A percentile compares a stretch with the other conserved stretches of the same genome.
Conservation (phyloP, 1,140 invertebrate species). For the Mya arenaria region DNA sequence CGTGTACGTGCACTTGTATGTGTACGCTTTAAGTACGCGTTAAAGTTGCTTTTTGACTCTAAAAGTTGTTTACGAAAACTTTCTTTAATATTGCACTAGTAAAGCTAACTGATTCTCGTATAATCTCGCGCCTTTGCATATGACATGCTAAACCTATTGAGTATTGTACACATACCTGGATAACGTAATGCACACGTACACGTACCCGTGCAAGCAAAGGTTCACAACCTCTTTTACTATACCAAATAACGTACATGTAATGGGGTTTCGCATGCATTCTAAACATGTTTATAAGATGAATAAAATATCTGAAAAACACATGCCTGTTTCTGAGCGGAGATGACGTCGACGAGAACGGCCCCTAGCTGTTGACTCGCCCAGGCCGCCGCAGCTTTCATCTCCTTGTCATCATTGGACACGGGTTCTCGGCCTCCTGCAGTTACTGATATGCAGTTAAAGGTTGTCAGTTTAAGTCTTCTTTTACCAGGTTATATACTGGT, state of each 20-base stretch:
- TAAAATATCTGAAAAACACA: no score
- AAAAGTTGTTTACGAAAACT: no score
- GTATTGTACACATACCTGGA: not conserved
- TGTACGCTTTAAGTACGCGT: no score
- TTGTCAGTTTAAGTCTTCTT: not conserved
- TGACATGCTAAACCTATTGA: not conserved
- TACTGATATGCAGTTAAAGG: not conserved
- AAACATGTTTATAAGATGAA: no score
- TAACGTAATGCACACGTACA: not conserved
- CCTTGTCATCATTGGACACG: not conserved
- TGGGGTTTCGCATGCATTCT: not conserved
- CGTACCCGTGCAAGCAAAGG: not conserved
- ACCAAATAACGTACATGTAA: not conserved
- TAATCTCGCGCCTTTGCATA: no score
- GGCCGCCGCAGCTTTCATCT: not conserved
- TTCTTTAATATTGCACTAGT: no score
- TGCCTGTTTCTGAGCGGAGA: not conserved
- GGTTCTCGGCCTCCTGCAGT: conserved; percentile 1
- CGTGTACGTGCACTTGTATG: no score
- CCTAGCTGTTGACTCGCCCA: not conserved
- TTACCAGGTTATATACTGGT: not conserved
- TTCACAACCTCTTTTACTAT: not conserved
- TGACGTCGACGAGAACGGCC: not conserved
- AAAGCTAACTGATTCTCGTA: no score
- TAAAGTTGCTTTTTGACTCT: no score